These are phyloP conservation scores for Scalopus aquaticus DNA, from an alignment of 2,113 vertebrate species.

Conservation along the genomic window DNA sequence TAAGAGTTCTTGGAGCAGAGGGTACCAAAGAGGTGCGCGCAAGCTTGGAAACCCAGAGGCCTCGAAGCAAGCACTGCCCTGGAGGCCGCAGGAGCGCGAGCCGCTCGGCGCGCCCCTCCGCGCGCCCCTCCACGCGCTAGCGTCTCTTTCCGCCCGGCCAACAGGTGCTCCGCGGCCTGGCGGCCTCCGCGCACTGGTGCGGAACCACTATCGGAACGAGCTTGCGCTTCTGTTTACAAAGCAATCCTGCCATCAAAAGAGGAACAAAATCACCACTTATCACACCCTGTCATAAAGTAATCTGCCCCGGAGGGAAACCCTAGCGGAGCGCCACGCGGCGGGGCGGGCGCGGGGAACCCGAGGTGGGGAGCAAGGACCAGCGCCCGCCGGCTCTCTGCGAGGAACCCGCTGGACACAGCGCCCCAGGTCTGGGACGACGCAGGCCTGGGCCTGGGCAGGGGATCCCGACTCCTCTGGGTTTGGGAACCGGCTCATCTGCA, in stretches of 20 bases:
- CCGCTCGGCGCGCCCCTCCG: not conserved
- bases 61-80: not conserved
- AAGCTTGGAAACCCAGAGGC: not conserved
- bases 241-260: constrained; percentile 81
- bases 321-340: not conserved
- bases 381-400: not conserved
- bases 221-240: constrained; percentile 81
- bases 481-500: not conserved
- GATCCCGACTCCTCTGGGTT: accelerated
- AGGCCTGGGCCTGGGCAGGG: not conserved
- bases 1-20: too few species aligned
- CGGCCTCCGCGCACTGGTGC: constrained; percentile 62
- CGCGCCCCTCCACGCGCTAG: not conserved
- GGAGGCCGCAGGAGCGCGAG: not conserved
- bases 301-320: constrained; percentile 74
- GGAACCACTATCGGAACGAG: constrained; percentile 71
- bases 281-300: constrained; percentile 81
- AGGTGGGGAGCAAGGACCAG: too few species aligned
- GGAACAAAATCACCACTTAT: constrained; percentile 81
- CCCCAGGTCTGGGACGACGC: too few species aligned
- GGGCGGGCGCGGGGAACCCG: not conserved
- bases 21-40: not conserved
- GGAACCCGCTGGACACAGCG: not conserved
- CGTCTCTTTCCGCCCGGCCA: not conserved
- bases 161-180: constrained; percentile 48